These are phyloP conservation scores for Phalacrocorax carbo DNA, from an alignment of 2,113 vertebrate species.

Conservation along the genomic window DNA sequence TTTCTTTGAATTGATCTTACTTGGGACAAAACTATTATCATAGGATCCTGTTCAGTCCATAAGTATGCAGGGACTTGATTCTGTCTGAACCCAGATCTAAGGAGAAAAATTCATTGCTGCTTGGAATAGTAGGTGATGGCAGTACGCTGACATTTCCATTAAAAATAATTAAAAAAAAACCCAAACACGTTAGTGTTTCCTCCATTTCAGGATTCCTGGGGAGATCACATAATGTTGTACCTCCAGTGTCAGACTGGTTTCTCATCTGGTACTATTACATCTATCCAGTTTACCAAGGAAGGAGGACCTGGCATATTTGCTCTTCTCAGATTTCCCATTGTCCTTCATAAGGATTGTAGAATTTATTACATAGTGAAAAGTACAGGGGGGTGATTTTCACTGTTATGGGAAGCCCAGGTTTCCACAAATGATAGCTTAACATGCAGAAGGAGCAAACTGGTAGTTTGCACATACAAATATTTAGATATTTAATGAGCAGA, in stretches of 20 bases:
- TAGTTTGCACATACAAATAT: background rate
- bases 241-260: background rate
- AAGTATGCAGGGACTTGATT: background rate
- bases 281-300: background rate
- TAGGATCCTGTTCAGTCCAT: background rate
- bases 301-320: background rate
- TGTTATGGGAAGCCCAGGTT: background rate
- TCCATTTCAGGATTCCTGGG: background rate
- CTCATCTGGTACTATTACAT: background rate
- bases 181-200: background rate
- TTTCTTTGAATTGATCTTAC: slow-evolving; percentile 2
- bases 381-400: background rate
- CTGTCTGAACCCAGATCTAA: background rate
- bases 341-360: background rate
- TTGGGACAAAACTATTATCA: background rate
- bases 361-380: background rate
- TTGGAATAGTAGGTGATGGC: slow-evolving; percentile 6
- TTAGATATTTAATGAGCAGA: background rate
- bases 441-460: background rate
- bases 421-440: background rate
- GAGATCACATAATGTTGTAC: background rate
- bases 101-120: background rate
- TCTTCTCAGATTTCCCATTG: background rate
- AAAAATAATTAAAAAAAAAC: background rate
- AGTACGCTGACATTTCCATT: background rate